Conservation (phyloP, 2,888 invertebrate genomes). For the Lepeophtheirus nordmannii region DNA sequence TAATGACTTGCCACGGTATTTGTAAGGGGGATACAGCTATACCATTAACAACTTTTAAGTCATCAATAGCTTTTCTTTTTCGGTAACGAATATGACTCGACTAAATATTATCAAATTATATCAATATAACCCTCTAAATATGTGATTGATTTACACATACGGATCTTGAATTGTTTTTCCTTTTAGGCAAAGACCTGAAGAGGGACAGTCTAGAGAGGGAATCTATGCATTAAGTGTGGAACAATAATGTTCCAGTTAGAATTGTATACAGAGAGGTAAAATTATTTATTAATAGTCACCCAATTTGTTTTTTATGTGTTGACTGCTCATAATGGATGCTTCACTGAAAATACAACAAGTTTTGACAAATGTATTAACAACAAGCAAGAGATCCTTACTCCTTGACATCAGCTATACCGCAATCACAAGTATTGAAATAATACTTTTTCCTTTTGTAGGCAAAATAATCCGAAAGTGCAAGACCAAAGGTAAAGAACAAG, state of each 20-base stretch:
- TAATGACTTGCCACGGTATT: conserved; percentile 1
- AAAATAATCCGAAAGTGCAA: neutral
- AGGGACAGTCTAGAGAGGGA: neutral
- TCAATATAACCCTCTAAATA: too few species aligned
- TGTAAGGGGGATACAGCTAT: neutral
- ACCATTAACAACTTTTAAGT: neutral
- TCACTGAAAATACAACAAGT: neutral
- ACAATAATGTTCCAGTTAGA: neutral
- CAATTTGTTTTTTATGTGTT: neutral
- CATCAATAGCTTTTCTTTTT: neutral
- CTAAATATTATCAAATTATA: neutral
- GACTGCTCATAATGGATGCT: neutral
- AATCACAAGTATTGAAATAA: neutral
- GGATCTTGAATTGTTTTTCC: neutral
- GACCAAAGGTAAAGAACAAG: too few species aligned
- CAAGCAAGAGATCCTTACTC: neutral
- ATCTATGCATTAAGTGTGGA: neutral
- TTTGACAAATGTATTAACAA: neutral
- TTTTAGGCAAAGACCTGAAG: neutral
- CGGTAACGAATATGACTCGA: neutral
- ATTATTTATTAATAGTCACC: neutral
- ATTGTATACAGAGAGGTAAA: neutral
- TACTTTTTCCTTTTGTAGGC: neutral
- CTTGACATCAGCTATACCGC: neutral
- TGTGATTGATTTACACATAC: neutral